Percentiles rank a stretch among this genome's conserved stretches.
phyloP scores from a whole-genome alignment of 2,113 vertebrate species.

The Hippocampus mohnikei region DNA sequence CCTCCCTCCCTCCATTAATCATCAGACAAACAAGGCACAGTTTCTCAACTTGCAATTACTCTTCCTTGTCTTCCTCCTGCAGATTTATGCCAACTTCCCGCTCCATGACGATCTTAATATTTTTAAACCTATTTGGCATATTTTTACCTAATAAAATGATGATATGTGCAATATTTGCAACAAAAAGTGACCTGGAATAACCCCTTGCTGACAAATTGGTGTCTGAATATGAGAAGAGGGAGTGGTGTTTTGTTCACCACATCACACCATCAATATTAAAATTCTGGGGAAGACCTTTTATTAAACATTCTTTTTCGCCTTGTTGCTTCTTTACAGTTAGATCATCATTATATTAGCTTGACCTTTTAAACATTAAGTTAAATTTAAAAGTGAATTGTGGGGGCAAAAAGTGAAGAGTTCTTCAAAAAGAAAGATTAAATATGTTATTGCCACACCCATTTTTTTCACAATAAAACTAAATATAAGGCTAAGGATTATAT shows the following conservation, averaged over 20 bases:
- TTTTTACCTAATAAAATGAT: neutral
- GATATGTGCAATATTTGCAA: too few species aligned
- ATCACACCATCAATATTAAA: too few species aligned
- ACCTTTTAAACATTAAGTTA: too few species aligned
- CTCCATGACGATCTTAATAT: neutral
- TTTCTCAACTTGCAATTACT: neutral
- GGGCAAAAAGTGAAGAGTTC: too few species aligned
- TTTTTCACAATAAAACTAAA: too few species aligned
- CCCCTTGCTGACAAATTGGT: neutral
- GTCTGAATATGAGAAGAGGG: neutral
- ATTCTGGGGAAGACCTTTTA: neutral
- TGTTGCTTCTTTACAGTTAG: too few species aligned
- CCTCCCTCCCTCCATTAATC: slow-evolving; percentile 11
- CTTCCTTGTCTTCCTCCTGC: neutral
- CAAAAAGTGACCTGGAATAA: too few species aligned
- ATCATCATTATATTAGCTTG: too few species aligned
- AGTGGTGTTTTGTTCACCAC: neutral
- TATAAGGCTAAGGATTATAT: too few species aligned
- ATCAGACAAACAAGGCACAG: slow-evolving; percentile 15
- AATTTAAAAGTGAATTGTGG: too few species aligned
- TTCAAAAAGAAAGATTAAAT: too few species aligned
- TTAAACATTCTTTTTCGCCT: neutral
- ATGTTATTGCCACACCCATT: too few species aligned
- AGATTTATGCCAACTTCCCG: neutral
- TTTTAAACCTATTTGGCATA: neutral